Base-by-base conservation (phyloP, 2,113 vertebrate species). In the Sander lucioperca region DNA sequence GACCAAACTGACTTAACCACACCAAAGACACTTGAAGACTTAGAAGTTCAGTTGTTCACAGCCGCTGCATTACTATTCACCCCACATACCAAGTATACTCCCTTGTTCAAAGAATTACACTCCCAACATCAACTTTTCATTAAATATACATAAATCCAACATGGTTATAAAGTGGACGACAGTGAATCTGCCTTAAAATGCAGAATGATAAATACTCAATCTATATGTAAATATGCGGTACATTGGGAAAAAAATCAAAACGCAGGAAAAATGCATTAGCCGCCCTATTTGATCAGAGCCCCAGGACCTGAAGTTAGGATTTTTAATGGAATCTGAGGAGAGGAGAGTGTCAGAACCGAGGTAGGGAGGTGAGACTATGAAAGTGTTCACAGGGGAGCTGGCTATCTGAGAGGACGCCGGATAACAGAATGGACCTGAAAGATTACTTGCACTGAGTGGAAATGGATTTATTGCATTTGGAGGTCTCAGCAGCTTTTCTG, bases 161-260 rank as follows among this genome's bases (percentile, higher is more conserved):
- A 93, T 86, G 85, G 87, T 89, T 88, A 92, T 92, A 93, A 94
- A 95, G 94, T 91, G 89, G 88, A 92, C 91, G 91, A 92, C 89
- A 92, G 87, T 90, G 86, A 95, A 92, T 94, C 89, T 89, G 85
- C 92, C 89, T 92, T 90, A 91, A 90, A 92, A 92, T 82, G 83
- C 81, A 86, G 78, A 86, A 89, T 92, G 94, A 95, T 95, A 96
- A 96, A 95, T 95, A 95, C 91, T 95, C 95, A 94, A 96, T 96
- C 93, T 96, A 96, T 95, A 96, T 96, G 95, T 95, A 96, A 96
- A 96, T 96, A 96, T 33, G 85, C 84, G 89, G 89, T 88, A 90
- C 87, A 85, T 74, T 90, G 89, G 79, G 3, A 13, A 48, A 74
- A 89, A 88, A 85, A 84, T 86, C 67, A 82, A 89, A 90, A 87